Evolutionary conservation across 2,797 vertebrate species (phyloP), one percentile per base, ranked within the genome.

Genomic region (Poeciliopsis paucimaculata): DNA sequence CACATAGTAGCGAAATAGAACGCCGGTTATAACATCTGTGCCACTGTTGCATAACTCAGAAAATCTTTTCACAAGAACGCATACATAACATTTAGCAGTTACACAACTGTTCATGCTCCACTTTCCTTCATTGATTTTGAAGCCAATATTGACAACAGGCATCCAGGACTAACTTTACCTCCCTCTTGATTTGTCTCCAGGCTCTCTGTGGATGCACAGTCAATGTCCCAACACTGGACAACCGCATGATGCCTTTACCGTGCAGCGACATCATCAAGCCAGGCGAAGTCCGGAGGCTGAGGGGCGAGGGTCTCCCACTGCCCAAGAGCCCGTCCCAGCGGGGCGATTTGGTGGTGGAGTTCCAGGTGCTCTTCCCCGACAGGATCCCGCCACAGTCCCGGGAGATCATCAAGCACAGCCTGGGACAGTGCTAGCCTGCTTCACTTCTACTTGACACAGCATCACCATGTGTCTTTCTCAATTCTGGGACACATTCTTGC

Each of bases 321-420:
- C 96, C 97, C 77, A 98, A 98, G 90, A 97, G 96, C 87, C 97
- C 98, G 31, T 96, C 94, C 75, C 97, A 98, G 90, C 95, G 97
- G 0, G 98, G 98, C 75, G 98, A 99, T 95, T 92, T 99, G 90
- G 96, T 99, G 78, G 98, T 99, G 28, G 98, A 99, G 93, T 99
- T 99, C 94, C 97, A 99, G 95, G 97, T 99, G 93, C 95, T 96
- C 82, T 99, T 99, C 93, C 98, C 97, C 0, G 98, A 99, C 95
- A 96, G 98, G 94, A 98, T 99, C 95, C 97, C 98, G 20, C 98
- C 98, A 1, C 98, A 98, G 92, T 99, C 97, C 7, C 96, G 97
- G 75, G 98, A 98, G 91, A 98, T 99, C 94, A 98, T 99, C 93
- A 99, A 98, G 95, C 98, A 99, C 91, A 98, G 99, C 95, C 96